Conservation (phyloP, 1,140 invertebrate species). For the Ceratitis capitata region DNA sequence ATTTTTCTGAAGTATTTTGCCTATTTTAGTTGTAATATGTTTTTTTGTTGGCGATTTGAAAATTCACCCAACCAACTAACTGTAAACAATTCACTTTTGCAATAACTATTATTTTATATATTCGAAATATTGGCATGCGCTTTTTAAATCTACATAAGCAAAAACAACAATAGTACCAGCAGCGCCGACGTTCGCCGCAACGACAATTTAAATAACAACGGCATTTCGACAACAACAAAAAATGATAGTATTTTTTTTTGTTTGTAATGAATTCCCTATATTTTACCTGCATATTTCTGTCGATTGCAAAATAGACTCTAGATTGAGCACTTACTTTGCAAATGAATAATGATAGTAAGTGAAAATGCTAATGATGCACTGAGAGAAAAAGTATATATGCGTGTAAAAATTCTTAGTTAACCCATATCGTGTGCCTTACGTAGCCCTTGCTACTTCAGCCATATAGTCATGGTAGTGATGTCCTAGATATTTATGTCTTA, state of each 20-base stretch:
- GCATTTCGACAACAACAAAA: not conserved
- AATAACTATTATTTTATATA: not conserved
- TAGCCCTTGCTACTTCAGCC: too few relatives aligned
- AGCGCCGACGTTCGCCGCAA: too few relatives aligned
- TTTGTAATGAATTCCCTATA: not conserved
- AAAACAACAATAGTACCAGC: not conserved
- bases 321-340: conserved; percentile 33
- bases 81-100: not conserved
- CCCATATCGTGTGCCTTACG: too few relatives aligned
- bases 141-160: not conserved
- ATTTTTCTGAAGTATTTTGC: too few relatives aligned
- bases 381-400: not conserved
- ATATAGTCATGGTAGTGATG: too few relatives aligned
- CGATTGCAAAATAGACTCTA: conserved; percentile 14
- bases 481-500: too few relatives aligned
- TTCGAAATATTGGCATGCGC: conserved; percentile 21
- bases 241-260: too few relatives aligned
- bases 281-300: conserved; percentile 18
- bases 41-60: not conserved
- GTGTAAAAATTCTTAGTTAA: too few relatives aligned
- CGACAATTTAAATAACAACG: not conserved
- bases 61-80: not conserved
- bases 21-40: not conserved
- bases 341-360: conserved; percentile 37
- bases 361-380: conserved; percentile 30